Percentiles rank a stretch among this genome's conserved stretches.
Conservation (phyloP, 2,888 invertebrate species). For the Phanerotoma sp. region DNA sequence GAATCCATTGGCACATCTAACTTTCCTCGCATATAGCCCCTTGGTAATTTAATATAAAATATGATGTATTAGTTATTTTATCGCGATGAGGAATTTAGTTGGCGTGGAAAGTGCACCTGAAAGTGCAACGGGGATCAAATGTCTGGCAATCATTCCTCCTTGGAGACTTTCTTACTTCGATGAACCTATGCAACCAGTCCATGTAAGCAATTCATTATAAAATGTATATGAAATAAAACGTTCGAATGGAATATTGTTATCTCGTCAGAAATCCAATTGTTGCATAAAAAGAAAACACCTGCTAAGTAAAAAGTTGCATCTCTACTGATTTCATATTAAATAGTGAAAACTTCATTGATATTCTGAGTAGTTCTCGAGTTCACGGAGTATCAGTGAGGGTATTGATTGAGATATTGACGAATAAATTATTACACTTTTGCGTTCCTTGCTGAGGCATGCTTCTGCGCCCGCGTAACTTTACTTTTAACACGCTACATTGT, state of each 20-base stretch:
- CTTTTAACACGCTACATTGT: too few relatives aligned
- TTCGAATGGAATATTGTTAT: slow-evolving; percentile 9
- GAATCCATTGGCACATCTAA: slow-evolving; percentile 21
- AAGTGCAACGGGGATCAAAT: slow-evolving; percentile 24
- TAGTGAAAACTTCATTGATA: too few relatives aligned
- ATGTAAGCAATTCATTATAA: slow-evolving; percentile 17
- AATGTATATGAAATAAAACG: slow-evolving; percentile 10
- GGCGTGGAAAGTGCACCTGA: slow-evolving; percentile 27
- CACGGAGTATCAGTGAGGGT: too few relatives aligned
- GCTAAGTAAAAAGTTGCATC: too few relatives aligned
- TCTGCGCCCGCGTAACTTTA: too few relatives aligned
- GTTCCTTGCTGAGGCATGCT: too few relatives aligned
- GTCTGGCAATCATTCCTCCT: slow-evolving; percentile 23
- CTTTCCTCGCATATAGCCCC: slow-evolving; percentile 12
- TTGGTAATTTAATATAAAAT: slow-evolving; percentile 29
- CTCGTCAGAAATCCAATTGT: slow-evolving; percentile 3
- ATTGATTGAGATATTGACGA: too few relatives aligned
- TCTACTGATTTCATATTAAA: too few relatives aligned
- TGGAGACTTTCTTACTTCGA: slow-evolving; percentile 21
- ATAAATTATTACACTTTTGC: too few relatives aligned
- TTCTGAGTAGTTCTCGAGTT: too few relatives aligned
- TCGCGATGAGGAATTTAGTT: slow-evolving; percentile 24
- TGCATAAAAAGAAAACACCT: background rate
- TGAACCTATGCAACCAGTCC: background rate
- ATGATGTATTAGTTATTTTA: slow-evolving; percentile 28